Base-by-base conservation (phyloP, 2,888 invertebrate species). In the Phyllotreta striolata region DNA sequence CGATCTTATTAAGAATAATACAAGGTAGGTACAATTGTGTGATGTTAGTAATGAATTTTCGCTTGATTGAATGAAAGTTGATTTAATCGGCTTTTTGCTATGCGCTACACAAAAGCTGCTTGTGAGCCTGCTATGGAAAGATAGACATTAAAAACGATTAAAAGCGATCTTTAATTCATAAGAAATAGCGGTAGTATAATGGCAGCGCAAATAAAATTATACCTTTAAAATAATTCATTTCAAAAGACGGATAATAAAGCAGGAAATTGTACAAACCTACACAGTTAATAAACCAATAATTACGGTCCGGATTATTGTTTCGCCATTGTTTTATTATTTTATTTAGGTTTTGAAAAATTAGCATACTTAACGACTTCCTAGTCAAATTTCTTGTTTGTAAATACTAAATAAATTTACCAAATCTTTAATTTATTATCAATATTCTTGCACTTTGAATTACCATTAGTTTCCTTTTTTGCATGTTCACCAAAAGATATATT, bases 201-300 rank as follows among this genome's bases (percentile, higher is more conserved):
- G 10, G 7, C 10, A 10, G 44, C 44, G 10, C 9, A 44, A 44
- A 44, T 44, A 44, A 44, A 44, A 44, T 44, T 44, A 44, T 44
- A 44, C 44, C 44, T 44, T n/a, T 44, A 44, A 44, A n/a, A 44
- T 44, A 44, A 44, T 44, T 44, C 14, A 44, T 44, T 44, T 44
- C 44, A 44, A 44, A 44, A 44, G 44, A 6, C 7, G 14, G 44
- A 44, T 49, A 49, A 35, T 35, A 35, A 49, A 49, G 49, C 49
- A 49, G 49, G 49, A 49, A 49, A 49, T 49, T 35, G 49, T 35
- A 49, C 35, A 49, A 49, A 49, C 49, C 49, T 35, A 49, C 49
- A 49, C 49, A 35, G 49, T 35, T n/a, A 49, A 35, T 49, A 49
- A 49, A 49, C 35, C 35, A 8, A 49, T 35, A 49, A 49, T 49